Percentiles rank a stretch among this genome's conserved stretches.
Evolutionary conservation across 2,888 invertebrate genomes (phyloP).

Genomic region (Dryobotodes eremita): DNA sequence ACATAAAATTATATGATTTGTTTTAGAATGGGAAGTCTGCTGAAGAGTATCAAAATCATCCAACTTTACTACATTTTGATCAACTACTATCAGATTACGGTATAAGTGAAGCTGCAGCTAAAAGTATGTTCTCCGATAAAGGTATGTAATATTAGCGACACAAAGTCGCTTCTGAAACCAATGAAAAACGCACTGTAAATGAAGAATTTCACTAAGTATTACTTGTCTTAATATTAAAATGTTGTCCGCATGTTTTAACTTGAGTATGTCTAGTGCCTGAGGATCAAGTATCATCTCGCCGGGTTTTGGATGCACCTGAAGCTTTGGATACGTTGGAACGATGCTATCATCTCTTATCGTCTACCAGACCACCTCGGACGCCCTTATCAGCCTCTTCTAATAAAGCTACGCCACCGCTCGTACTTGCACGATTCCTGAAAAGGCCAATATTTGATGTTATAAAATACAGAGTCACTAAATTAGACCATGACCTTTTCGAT

Average conservation of each 20-base stretch:
- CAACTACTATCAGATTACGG: conserved; percentile 93
- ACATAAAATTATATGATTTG: conserved; percentile 23
- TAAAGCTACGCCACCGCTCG: conserved; percentile 88
- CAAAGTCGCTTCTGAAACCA: conserved; percentile 16
- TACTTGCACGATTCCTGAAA: conserved; percentile 94
- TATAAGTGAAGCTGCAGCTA: conserved; percentile 92
- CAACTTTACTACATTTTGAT: conserved; percentile 92
- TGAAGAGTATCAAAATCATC: conserved; percentile 94
- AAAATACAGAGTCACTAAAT: conserved; percentile 94
- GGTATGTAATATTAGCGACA: conserved; percentile 88
- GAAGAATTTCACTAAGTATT: conserved; percentile 35
- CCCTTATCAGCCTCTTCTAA: conserved; percentile 91
- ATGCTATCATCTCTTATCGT: conserved; percentile 93
- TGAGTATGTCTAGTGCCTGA: conserved; percentile 92
- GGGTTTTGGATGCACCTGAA: conserved; percentile 93
- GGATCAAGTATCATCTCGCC: conserved; percentile 94
- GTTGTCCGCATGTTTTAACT: conserved; percentile 54
- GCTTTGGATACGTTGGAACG: conserved; percentile 94
- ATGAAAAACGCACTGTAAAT: conserved; percentile 31
- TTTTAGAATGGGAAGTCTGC: conserved; percentile 94
- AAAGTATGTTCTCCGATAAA: conserved; percentile 94
- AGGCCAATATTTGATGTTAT: conserved; percentile 93
- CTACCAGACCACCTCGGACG: conserved; percentile 90
- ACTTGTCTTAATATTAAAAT: conserved; percentile 40
- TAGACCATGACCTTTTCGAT: conserved; percentile 96